Conservation (phyloP, 92 coral and sea anemone species). For the Nematostella vectensis region DNA sequence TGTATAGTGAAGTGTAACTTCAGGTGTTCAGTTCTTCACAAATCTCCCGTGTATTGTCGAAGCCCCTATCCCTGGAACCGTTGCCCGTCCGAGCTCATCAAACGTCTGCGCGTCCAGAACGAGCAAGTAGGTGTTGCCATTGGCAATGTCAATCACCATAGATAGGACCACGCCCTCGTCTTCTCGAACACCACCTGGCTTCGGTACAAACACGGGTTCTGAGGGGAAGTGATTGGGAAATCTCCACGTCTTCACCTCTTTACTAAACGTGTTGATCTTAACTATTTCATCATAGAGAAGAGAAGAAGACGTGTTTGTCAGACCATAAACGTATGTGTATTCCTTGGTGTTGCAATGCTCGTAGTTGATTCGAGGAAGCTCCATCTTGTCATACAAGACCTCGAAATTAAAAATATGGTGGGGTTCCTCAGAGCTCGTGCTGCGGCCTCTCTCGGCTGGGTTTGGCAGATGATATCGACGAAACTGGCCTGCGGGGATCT, state of each 20-base stretch:
- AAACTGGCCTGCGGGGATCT: slow-evolving; percentile 8
- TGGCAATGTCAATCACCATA: slow-evolving; percentile 40
- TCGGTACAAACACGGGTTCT: slow-evolving; percentile 70
- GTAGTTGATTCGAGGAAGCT: slow-evolving; percentile 62
- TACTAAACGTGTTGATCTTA: slow-evolving; percentile 47
- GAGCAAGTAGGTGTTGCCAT: slow-evolving; percentile 52
- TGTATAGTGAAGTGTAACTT: too few species aligned
- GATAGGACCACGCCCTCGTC: slow-evolving; percentile 79
- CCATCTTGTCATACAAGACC: slow-evolving; percentile 37
- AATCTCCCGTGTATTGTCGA: slow-evolving; percentile 48
- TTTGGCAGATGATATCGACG: slow-evolving; percentile 57
- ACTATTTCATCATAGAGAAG: slow-evolving; percentile 11
- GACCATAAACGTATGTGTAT: slow-evolving; percentile 60
- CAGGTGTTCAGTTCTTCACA: too few species aligned
- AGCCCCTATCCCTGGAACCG: slow-evolving; percentile 40
- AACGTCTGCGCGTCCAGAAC: slow-evolving; percentile 60
- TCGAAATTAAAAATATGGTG: slow-evolving; percentile 14
- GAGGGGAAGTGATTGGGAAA: slow-evolving; percentile 41
- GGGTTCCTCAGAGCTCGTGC: not conserved
- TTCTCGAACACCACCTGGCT: slow-evolving; percentile 47
- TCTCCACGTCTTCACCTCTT: slow-evolving; percentile 34
- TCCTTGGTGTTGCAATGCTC: slow-evolving; percentile 42
- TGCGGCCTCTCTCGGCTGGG: slow-evolving; percentile 15
- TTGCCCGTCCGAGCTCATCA: slow-evolving; percentile 60
- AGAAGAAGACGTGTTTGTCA: not conserved